A percentile compares a stretch with the other conserved stretches of the same genome.
Conservation (phyloP, 2,113 vertebrate genomes). For the Urocynchramus pylzowi region DNA sequence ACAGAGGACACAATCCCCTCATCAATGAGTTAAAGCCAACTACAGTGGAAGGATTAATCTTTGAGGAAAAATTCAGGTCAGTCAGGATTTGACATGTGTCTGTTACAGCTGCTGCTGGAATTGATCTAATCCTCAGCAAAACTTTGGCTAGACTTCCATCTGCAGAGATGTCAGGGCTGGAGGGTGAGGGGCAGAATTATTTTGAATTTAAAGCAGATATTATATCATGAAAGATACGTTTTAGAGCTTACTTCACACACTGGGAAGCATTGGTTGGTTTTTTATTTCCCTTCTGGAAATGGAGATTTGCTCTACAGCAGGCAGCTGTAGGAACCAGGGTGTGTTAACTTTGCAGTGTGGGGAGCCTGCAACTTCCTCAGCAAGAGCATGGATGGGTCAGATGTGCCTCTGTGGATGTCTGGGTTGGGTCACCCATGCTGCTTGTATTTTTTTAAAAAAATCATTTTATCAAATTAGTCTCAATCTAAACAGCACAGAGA, state of each 20-base stretch:
- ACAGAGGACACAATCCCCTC: accelerated
- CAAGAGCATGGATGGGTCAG: accelerated
- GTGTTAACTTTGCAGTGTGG: accelerated
- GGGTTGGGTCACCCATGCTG: accelerated
- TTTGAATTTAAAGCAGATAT: neutral
- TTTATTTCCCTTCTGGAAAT: neutral
- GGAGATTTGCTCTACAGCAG: too few species aligned
- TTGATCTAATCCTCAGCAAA: neutral
- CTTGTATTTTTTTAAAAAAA: too few species aligned
- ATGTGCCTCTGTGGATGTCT: accelerated
- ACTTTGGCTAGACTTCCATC: neutral
- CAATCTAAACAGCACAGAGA: neutral
- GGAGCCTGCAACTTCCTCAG: neutral
- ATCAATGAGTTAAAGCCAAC: neutral
- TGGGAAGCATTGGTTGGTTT: accelerated
- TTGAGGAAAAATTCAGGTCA: slow-evolving; percentile 19
- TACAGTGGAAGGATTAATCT: neutral
- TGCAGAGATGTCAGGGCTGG: neutral
- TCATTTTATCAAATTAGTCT: neutral
- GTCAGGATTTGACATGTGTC: slow-evolving; percentile 15
- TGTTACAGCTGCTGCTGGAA: neutral
- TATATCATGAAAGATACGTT: neutral
- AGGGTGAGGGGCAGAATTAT: accelerated
- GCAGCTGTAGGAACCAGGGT: accelerated
- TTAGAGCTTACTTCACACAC: accelerated